phyloP scores from a whole-genome alignment of 1,140 invertebrate species.

The Dinoponera quadriceps region DNA sequence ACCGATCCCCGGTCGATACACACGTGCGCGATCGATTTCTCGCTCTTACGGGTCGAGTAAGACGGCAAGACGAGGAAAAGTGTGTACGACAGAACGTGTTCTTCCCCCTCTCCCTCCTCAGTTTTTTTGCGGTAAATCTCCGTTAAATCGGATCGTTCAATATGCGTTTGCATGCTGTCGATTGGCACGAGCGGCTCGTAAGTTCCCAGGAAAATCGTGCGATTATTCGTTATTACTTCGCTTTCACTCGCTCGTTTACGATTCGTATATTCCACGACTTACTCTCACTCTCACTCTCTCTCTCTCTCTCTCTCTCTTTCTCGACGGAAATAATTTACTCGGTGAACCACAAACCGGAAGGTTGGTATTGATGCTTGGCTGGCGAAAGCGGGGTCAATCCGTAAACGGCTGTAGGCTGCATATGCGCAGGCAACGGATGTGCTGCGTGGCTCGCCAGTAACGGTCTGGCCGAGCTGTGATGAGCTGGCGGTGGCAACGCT shows the following conservation, averaged over 20 bases:
- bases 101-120: constrained; percentile 31
- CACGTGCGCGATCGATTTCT: constrained; percentile 18
- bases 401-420: constrained; percentile 90
- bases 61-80: constrained; percentile 33
- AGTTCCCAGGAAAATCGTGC: constrained; percentile 52
- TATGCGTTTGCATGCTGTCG: constrained; percentile 17
- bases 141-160: constrained; percentile 17
- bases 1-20: not conserved
- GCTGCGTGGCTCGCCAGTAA: constrained; percentile 90
- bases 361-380: constrained; percentile 91
- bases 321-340: constrained; percentile 84
- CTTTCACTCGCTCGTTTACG: constrained; percentile 35
- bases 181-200: constrained; percentile 42
- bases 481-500: constrained; percentile 93
- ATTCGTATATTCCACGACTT: constrained; percentile 23
- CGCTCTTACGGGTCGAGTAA: constrained; percentile 7
- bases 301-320: too few relatives aligned
- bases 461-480: constrained; percentile 93
- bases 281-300: too few relatives aligned
- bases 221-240: constrained; percentile 21
- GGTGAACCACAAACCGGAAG: constrained; percentile 91
- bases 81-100: not conserved
- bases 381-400: constrained; percentile 91
- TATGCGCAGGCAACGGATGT: constrained; percentile 94
- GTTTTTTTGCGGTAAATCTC: not conserved